Conservation (phyloP, 1,140 invertebrate species). For the Philaenus spumarius region DNA sequence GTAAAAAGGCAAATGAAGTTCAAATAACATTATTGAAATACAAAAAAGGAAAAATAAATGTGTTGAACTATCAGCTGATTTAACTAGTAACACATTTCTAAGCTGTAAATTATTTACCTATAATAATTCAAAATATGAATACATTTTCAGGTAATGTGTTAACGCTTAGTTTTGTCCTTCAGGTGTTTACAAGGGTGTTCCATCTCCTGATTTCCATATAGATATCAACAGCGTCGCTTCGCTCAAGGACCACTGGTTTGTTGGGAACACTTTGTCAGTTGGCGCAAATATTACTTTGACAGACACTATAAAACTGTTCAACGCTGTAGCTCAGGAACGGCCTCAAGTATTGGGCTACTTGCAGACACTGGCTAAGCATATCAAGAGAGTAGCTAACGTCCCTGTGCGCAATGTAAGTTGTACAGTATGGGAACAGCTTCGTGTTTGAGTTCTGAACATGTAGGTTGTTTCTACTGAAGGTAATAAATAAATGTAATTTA, state of each 20-base stretch:
- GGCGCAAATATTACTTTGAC: constrained; percentile 59
- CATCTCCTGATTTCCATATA: constrained; percentile 51
- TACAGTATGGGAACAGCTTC: too few species aligned
- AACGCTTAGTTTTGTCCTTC: not conserved
- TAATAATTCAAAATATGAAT: constrained; percentile 29
- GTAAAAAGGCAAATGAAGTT: too few species aligned
- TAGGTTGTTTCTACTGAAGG: too few species aligned
- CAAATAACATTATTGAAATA: too few species aligned
- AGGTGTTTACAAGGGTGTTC: not conserved
- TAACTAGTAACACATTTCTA: too few species aligned
- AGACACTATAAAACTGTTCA: constrained; percentile 53
- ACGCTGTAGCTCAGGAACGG: constrained; percentile 42
- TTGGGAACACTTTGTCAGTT: constrained; percentile 44
- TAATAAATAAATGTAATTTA: too few species aligned
- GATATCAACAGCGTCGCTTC: constrained; percentile 61
- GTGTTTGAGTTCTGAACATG: too few species aligned
- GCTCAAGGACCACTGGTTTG: constrained; percentile 46
- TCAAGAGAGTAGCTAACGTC: constrained; percentile 62
- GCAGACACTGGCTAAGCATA: constrained; percentile 49
- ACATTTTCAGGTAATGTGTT: constrained; percentile 38
- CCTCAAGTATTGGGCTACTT: constrained; percentile 37
- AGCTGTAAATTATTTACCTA: too few species aligned
- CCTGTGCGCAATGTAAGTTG: constrained; percentile 66
- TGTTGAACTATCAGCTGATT: too few species aligned
- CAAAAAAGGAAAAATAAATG: too few species aligned